These are phyloP conservation scores for Eumaeus atala DNA, from an alignment of 1,140 invertebrate species.

Conservation along the genomic window DNA sequence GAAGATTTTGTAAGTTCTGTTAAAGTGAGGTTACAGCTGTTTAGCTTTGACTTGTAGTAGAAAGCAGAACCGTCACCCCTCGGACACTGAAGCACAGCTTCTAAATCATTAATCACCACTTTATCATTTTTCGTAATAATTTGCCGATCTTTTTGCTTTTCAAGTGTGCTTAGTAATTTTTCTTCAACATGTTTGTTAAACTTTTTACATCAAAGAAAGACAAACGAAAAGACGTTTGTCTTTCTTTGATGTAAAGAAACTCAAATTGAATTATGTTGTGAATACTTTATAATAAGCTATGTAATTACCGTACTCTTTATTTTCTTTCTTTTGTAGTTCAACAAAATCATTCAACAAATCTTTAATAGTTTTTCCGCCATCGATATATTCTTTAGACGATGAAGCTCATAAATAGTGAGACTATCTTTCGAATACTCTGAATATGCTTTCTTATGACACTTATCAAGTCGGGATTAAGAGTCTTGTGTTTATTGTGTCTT, in stretches of 20 bases:
- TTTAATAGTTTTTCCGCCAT: slow-evolving; percentile 8
- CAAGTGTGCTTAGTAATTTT: slow-evolving; percentile 14
- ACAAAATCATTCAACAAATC: slow-evolving; percentile 13
- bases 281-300: slow-evolving; percentile 15
- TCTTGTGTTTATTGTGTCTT: slow-evolving; percentile 8
- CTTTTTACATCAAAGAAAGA: slow-evolving; percentile 12
- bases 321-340: slow-evolving; percentile 5
- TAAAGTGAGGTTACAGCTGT: slow-evolving; percentile 64
- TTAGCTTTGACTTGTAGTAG: slow-evolving; percentile 61
- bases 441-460: slow-evolving; percentile 12
- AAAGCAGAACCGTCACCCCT: slow-evolving; percentile 43
- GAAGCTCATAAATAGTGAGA: slow-evolving; percentile 15
- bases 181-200: slow-evolving; percentile 22
- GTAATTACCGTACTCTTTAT: slow-evolving; percentile 2
- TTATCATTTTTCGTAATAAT: slow-evolving; percentile 17
- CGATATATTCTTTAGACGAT: slow-evolving; percentile 11
- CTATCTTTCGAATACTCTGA: slow-evolving; percentile 14
- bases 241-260: slow-evolving; percentile 22
- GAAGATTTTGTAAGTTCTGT: slow-evolving; percentile 18
- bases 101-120: slow-evolving; percentile 16
- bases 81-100: slow-evolving; percentile 24
- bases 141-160: slow-evolving; percentile 18
- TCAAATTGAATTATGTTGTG: slow-evolving; percentile 18
- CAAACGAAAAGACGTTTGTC: slow-evolving; percentile 22
- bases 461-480: slow-evolving; percentile 10